Percentiles rank a stretch among this genome's conserved stretches.
These are phyloP conservation scores for Diadophis punctatus DNA, from an alignment of 2,113 vertebrate genomes.

Conservation along the genomic window DNA sequence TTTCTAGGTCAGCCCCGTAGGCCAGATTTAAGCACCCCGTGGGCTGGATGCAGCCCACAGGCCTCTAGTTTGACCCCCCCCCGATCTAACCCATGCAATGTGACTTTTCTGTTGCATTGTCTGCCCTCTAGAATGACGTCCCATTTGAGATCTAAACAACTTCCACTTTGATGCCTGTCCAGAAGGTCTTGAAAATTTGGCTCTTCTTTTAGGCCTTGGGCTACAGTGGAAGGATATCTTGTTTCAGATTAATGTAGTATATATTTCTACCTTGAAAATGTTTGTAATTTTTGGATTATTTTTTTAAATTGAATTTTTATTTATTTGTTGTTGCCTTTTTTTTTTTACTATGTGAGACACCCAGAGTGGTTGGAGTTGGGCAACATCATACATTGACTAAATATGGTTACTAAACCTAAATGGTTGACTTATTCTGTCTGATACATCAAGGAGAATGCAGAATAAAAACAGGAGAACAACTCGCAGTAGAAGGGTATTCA, in stretches of 20 bases:
- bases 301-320: neutral
- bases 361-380: neutral
- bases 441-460: neutral
- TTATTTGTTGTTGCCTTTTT: neutral
- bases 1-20: no score
- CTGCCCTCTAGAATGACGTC: neutral
- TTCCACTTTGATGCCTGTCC: neutral
- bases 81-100: neutral
- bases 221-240: neutral
- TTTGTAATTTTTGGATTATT: neutral
- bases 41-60: no score
- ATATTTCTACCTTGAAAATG: neutral
- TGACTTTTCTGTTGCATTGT: neutral
- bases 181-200: neutral
- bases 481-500: no score
- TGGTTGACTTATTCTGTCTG: neutral
- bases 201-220: neutral
- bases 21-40: no score
- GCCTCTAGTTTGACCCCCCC: no score
- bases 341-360: neutral
- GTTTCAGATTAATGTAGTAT: neutral
- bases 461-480: neutral
- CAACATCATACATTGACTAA: neutral
- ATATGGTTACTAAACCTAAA: neutral
- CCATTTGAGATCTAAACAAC: neutral